Evolutionary conservation across 1,140 invertebrate genomes (phyloP), one percentile per base, ranked within the genome.

Genomic region (Diorhabda carinulata): DNA sequence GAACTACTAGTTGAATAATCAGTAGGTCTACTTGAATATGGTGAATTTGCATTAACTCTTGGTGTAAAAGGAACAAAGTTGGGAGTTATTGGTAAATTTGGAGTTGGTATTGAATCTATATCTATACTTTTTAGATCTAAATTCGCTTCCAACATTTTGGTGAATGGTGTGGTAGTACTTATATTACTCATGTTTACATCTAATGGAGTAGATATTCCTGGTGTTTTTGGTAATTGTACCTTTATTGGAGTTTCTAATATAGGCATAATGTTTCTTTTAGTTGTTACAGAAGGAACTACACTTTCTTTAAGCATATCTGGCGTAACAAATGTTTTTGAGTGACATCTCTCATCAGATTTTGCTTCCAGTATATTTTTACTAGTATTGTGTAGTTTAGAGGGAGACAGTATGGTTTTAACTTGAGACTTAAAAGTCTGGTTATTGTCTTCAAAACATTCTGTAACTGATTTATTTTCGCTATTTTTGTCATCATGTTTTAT

Each of bases 31-130:
- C 74, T 74, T 41, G 65, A 59, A 43, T 58, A 67, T 6, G 65
- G 65, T 6, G 65, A 67, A 6, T 6, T 7, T 7, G 65, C 60
- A 65, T 70, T 6, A 4, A 62, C 25, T 3, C 66, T 64, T 2
- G 69, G 67, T 2, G 76, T 73, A 41, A 75, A 75, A 40, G 76
- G 43, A 25, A 72, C 42, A 57, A 79, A 71, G 67, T 67, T 72
- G 3, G 80, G 80, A 3, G 80, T 81, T 6, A 79, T 59, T 6
- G 77, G 75, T 58, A 81, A 73, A 67, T 76, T 77, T 7, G 80
- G 80, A 10, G 80, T 81, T 6, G 67, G 69, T 58, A 81, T 72
- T 0, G 72, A 69, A 45, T 72, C 68, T 7, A 58, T 73, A 70
- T 70, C 62, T 5, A 73, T 59, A 71, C 65, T 66, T 56, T 73